Evolutionary conservation across 2,113 vertebrate species (phyloP).

Genomic region (Plotosus lineatus): DNA sequence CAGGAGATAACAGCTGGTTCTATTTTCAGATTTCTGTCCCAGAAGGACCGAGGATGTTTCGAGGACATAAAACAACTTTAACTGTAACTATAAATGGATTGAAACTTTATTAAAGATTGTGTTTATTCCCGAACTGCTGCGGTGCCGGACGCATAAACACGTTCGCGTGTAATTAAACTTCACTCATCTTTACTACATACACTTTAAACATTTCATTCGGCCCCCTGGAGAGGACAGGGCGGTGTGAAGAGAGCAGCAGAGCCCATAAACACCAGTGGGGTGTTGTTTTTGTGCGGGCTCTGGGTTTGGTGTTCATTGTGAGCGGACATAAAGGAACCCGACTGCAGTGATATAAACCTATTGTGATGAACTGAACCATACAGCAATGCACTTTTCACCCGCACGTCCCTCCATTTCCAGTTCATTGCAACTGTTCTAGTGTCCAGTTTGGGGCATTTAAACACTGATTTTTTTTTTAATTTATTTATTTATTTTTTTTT

Average conservation of each 20-base stretch:
- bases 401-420: conserved; percentile 38
- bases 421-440: conserved; percentile 60
- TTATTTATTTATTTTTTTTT: too few species aligned
- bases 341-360: conserved; percentile 71
- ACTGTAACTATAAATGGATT: background rate
- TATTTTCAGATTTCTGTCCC: too few species aligned
- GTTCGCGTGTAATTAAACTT: background rate
- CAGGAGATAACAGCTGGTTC: background rate
- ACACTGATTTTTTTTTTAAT: too few species aligned
- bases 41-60: too few species aligned
- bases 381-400: conserved; percentile 72
- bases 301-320: conserved; percentile 64
- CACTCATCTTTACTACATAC: background rate
- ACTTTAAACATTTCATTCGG: background rate
- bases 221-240: conserved; percentile 62
- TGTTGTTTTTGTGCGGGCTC: conserved; percentile 63
- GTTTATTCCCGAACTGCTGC: background rate
- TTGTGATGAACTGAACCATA: conserved; percentile 78
- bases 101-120: background rate
- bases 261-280: conserved; percentile 68
- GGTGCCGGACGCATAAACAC: background rate
- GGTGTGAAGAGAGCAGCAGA: conserved; percentile 63
- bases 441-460: conserved; percentile 67
- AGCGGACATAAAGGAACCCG: conserved; percentile 71
- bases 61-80: background rate